Evolutionary conservation across 1,140 invertebrate genomes (phyloP), one percentile per base, ranked within the genome.

Genomic region (Samia ricini): DNA sequence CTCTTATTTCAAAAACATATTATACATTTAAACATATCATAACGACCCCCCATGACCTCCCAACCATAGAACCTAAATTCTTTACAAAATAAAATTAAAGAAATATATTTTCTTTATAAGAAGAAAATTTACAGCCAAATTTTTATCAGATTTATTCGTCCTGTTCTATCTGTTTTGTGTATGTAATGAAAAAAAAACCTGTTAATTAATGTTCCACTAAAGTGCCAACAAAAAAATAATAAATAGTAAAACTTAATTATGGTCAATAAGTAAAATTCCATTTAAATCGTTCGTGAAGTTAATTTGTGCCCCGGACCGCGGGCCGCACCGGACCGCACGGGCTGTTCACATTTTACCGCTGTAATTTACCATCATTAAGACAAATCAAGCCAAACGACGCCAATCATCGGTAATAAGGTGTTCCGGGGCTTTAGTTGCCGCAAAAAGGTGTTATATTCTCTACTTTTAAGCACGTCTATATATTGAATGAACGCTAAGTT

Each of bases 331-430:
- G 71, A 75, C 69, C 66, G 72, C 77, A 78, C 80, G 74, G 64
- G 65, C 61, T 68, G 64, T 56, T 60, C 56, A 50, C 49, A 69
- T 75, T 81, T 75, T 79, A 79, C 74, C 60, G 75, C 63, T 64
- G 70, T 74, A 81, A 88, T 88, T 85, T 85, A 72, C 68, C 71
- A 66, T 80, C 81, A 86, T 88, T 85, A 84, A 72, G 69, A 75
- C 72, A 78, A 86, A 81, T 81, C 77, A 76, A 74, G 64, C 66
- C 55, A 64, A 78, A 77, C 64, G 74, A 79, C 70, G 72, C 72
- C 81, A 80, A 88, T 86, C 76, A 75, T 71, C 67, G 54, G 68
- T 83, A 84, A 88, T 88, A 77, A 81, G 73, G 68, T 75, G 76
- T 78, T 85, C 70, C 72, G 64, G 54, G 48, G 58, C 56, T 50